Percentiles rank a stretch among this genome's conserved stretches.
These are phyloP conservation scores for Salvelinus fontinalis DNA, from an alignment of 2,113 vertebrate genomes.

Conservation along the genomic window DNA sequence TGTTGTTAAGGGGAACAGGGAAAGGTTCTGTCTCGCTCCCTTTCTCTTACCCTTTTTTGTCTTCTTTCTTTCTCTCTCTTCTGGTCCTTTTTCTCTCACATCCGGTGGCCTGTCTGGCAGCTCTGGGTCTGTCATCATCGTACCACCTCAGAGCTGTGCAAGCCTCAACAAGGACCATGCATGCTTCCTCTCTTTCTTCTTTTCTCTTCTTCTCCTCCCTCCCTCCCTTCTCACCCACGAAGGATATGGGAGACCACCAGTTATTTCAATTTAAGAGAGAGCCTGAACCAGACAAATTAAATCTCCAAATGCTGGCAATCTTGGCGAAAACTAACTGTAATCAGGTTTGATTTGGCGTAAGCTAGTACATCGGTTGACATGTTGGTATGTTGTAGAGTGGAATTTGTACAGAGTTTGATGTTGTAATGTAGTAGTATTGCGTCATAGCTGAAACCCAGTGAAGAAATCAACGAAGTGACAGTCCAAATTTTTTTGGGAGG, in stretches of 20 bases:
- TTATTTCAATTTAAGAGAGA: slow-evolving; percentile 51
- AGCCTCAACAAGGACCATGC: slow-evolving; percentile 15
- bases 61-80: slow-evolving; percentile 20
- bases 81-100: slow-evolving; percentile 10
- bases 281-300: slow-evolving; percentile 61
- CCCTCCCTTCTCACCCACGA: slow-evolving; percentile 29
- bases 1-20: slow-evolving; percentile 20
- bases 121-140: slow-evolving; percentile 16
- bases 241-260: slow-evolving; percentile 64
- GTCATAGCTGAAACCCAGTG: slow-evolving; percentile 12
- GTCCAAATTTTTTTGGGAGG: slow-evolving; percentile 6
- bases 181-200: slow-evolving; percentile 36
- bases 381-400: slow-evolving; percentile 20
- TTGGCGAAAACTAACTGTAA: slow-evolving; percentile 40
- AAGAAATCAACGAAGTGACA: slow-evolving; percentile 31
- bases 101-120: slow-evolving; percentile 11
- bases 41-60: slow-evolving; percentile 21
- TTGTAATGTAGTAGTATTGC: background rate
- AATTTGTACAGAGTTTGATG: slow-evolving; percentile 7
- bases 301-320: slow-evolving; percentile 62
- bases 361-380: slow-evolving; percentile 5
- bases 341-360: slow-evolving; percentile 36
- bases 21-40: background rate
- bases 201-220: slow-evolving; percentile 11
- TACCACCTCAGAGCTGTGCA: slow-evolving; percentile 21